phyloP scores from a whole-genome alignment of 2,797 vertebrate species.

The Sebastes nivosus region DNA sequence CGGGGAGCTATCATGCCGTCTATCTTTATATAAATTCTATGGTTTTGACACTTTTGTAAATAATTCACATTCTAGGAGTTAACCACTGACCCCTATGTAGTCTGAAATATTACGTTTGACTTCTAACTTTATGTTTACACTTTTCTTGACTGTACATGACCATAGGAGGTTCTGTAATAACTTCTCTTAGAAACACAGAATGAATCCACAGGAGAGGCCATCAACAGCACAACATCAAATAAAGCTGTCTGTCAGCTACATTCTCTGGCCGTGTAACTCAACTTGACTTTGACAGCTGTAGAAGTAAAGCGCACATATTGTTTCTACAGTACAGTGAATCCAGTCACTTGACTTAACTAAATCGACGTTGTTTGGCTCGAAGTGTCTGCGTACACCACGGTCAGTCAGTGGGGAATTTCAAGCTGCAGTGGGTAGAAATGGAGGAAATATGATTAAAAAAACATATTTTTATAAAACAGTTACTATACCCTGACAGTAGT shows the following conservation, averaged over 20 bases:
- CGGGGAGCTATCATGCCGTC: no score
- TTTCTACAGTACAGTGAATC: conserved; percentile 21
- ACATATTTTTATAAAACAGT: no score
- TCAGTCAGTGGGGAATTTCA: conserved; percentile 28
- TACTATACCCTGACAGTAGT: no score
- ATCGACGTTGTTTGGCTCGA: conserved; percentile 26
- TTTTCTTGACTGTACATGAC: background rate
- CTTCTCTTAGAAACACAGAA: background rate
- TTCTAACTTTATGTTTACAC: background rate
- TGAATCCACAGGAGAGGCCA: conserved; percentile 2
- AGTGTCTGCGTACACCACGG: conserved; percentile 1
- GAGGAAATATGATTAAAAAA: no score
- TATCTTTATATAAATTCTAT: no score
- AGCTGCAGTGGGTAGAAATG: background rate
- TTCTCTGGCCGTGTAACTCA: conserved; percentile 16
- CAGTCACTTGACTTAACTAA: conserved; percentile 27
- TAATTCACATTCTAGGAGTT: background rate
- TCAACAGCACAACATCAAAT: conserved; percentile 25
- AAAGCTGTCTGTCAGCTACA: conserved; percentile 27
- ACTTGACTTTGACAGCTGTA: conserved; percentile 47
- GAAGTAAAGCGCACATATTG: conserved; percentile 22
- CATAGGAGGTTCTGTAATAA: conserved; percentile 1
- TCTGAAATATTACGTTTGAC: background rate
- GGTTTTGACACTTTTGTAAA: background rate
- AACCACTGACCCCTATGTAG: background rate